A percentile compares a stretch with the other conserved stretches of the same genome.
Conservation (phyloP, 2,888 invertebrate species). For the Heliconius hortense region DNA sequence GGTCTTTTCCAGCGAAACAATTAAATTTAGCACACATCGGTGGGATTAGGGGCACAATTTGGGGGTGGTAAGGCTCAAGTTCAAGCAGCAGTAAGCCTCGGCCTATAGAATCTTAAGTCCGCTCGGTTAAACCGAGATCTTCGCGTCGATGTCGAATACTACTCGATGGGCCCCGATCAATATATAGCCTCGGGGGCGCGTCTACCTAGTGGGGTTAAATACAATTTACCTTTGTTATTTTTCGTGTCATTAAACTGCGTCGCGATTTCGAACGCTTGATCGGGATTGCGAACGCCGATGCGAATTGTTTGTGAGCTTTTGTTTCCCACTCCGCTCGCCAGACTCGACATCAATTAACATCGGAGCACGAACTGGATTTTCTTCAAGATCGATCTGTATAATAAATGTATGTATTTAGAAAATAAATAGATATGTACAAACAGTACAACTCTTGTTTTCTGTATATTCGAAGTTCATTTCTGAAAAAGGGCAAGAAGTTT, state of each 20-base stretch:
- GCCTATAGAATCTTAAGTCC: slow-evolving; percentile 65
- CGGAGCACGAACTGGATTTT: slow-evolving; percentile 73
- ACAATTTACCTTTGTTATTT: slow-evolving; percentile 83
- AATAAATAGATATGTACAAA: slow-evolving; percentile 47
- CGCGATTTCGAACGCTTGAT: slow-evolving; percentile 79
- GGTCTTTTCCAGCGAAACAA: slow-evolving; percentile 75
- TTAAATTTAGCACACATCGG: slow-evolving; percentile 75
- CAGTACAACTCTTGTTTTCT: slow-evolving; percentile 44
- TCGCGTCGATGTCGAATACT: slow-evolving; percentile 61
- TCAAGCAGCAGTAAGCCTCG: slow-evolving; percentile 56
- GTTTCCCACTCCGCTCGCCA: slow-evolving; percentile 75
- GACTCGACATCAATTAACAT: slow-evolving; percentile 81
- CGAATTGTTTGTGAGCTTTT: slow-evolving; percentile 82
- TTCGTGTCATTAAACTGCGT: slow-evolving; percentile 83
- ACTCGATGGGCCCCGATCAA: slow-evolving; percentile 66
- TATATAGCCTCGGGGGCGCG: slow-evolving; percentile 67
- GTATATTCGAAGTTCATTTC: slow-evolving; percentile 16
- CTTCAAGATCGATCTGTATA: slow-evolving; percentile 60
- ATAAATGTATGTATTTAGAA: slow-evolving; percentile 56
- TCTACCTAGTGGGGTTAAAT: slow-evolving; percentile 76
- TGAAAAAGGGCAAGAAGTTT: background rate
- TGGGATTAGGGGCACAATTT: slow-evolving; percentile 63
- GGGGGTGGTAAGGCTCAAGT: slow-evolving; percentile 52
- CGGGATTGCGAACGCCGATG: slow-evolving; percentile 79
- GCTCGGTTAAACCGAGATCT: slow-evolving; percentile 68